phyloP scores from a whole-genome alignment of 2,888 invertebrate species.

The Leptogaster cylindrica region DNA sequence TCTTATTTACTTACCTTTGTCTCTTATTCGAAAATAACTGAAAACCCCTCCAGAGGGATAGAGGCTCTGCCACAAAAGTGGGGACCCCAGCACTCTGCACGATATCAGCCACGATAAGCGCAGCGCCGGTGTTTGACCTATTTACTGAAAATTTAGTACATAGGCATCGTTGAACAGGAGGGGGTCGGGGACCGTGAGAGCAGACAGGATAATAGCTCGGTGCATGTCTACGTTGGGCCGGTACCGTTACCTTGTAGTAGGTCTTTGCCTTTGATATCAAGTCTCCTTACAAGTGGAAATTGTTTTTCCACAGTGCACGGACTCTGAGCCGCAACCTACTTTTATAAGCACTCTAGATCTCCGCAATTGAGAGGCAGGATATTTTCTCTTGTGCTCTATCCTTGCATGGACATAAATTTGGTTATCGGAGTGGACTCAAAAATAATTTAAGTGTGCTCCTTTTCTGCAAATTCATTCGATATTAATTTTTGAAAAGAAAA shows the following conservation, averaged over 20 bases:
- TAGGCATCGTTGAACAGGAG: background rate
- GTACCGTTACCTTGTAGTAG: constrained; percentile 35
- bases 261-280: constrained; percentile 30
- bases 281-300: constrained; percentile 31
- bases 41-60: constrained; percentile 13
- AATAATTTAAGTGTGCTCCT: constrained; percentile 35
- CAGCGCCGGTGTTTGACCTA: constrained; percentile 43
- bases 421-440: constrained; percentile 22
- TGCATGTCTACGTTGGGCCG: constrained; percentile 31
- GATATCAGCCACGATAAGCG: constrained; percentile 26
- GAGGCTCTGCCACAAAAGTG: constrained; percentile 2
- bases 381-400: too few species aligned
- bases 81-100: constrained; percentile 5
- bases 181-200: constrained; percentile 6
- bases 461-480: constrained; percentile 34
- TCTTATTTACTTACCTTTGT: constrained; percentile 13
- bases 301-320: constrained; percentile 14
- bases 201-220: constrained; percentile 37
- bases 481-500: too few species aligned
- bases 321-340: constrained; percentile 17
- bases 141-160: constrained; percentile 41
- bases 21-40: constrained; percentile 9
- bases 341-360: constrained; percentile 25
- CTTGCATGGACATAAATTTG: constrained; percentile 19
- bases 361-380: background rate